These are phyloP conservation scores for Lasaia peninsularis DNA, from an alignment of 1,140 invertebrate species.

Conservation along the genomic window DNA sequence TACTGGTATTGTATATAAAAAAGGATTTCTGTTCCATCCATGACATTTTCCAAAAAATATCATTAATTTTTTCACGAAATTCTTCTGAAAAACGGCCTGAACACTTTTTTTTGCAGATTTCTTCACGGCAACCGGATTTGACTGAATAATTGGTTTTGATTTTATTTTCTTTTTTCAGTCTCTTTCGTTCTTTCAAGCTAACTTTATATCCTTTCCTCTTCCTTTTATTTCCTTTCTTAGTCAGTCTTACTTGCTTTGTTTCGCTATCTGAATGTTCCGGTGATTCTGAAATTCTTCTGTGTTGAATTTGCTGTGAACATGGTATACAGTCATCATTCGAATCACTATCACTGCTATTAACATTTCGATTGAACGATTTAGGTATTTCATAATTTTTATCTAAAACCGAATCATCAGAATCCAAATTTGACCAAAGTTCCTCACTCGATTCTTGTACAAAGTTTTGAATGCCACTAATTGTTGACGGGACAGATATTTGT, in stretches of 20 bases:
- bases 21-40: conserved; percentile 16
- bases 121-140: not conserved
- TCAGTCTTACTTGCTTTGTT: conserved; percentile 4
- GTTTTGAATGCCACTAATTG: conserved; percentile 7
- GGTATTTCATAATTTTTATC: not conserved
- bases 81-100: conserved; percentile 14
- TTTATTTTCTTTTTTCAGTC: conserved; percentile 6
- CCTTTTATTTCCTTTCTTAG: conserved; percentile 12
- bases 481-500: conserved; percentile 3
- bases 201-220: not conserved
- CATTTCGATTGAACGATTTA: not conserved
- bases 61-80: conserved; percentile 10
- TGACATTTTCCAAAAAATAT: conserved; percentile 15
- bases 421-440: conserved; percentile 3
- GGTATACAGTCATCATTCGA: not conserved
- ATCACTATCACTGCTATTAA: not conserved
- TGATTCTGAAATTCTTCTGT: conserved; percentile 13
- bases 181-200: conserved; percentile 9
- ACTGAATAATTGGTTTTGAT: conserved; percentile 3
- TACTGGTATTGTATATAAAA: conserved; percentile 8
- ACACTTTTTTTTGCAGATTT: conserved; percentile 10
- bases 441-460: not conserved
- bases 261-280: not conserved
- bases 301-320: conserved; percentile 12
- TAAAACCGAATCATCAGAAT: not conserved